Evolutionary conservation across 1,140 invertebrate genomes (phyloP), one percentile per base, ranked within the genome.

Genomic region (Nebria ingens): DNA sequence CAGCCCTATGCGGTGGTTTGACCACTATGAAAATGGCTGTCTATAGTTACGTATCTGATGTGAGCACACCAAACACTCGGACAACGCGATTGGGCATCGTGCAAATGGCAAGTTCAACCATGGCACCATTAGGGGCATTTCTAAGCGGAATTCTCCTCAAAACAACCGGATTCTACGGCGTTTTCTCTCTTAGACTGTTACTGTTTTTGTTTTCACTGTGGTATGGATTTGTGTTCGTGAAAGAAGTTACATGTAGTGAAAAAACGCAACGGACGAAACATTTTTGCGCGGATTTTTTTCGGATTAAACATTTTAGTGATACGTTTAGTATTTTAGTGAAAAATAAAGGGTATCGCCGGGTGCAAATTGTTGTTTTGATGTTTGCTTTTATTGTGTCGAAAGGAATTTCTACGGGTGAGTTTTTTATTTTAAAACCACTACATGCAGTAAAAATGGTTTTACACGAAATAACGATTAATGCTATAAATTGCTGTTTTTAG

Each of bases 1-100:
- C 51, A 52, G 19, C 51, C 4, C 6, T 52, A 4, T 9, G 9
- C 17, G 51, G 51, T 9, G 19, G 20, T 9, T 15, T 21, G 12
- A 52, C 22, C 4, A 52, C 22, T 6, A 20, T 52, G 6, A 23
- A 21, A 13, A 52, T 52, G 19, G 51, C 51, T 19, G 21, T 17
- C 6, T 52, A 52, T 20, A 21, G 20, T 12, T 52, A 52, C 17
- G 22, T 52, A 3, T 6, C 9, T 21, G 51, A 52, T 20, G 51
- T 52, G 2, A 52, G 51, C 17, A 23, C 4, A 6, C 6, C 12
- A 3, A 20, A 52, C 4, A 52, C 17, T 3, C 19, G 51, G 2
- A 52, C 51, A 21, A 21, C 22, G 21, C 51, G 51, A 9, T 13
- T 52, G 2, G 51, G 51, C 4, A 52, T 52, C 17, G 51, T 52